phyloP scores from a whole-genome alignment of 2,888 invertebrate genomes.

The Leucophora obtusa region DNA sequence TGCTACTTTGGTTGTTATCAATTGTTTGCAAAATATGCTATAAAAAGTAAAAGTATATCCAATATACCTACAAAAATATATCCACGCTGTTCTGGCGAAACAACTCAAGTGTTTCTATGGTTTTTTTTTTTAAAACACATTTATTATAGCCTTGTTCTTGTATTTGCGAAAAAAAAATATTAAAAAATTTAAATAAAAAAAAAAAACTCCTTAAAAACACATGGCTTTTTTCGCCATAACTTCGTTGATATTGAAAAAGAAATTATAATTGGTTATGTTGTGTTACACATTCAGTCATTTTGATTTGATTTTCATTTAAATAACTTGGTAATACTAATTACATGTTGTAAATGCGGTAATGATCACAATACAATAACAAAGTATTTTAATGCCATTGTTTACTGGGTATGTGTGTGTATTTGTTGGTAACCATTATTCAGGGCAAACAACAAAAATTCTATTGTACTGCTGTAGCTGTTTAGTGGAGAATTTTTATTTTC shows the following conservation, averaged over 20 bases:
- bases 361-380: slow-evolving; percentile 37
- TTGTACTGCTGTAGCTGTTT: neutral
- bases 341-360: neutral
- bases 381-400: slow-evolving; percentile 22
- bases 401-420: neutral
- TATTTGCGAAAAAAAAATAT: too few relatives aligned
- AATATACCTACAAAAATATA: neutral
- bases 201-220: too few relatives aligned
- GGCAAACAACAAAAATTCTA: neutral
- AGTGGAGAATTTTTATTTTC: neutral
- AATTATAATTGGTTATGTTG: slow-evolving; percentile 21
- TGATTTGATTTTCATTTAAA: slow-evolving; percentile 13
- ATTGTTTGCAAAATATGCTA: neutral
- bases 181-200: too few relatives aligned
- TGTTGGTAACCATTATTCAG: neutral
- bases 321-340: slow-evolving; percentile 8
- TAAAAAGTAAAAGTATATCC: neutral
- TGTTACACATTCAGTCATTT: slow-evolving; percentile 15
- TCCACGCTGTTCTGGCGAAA: too few relatives aligned
- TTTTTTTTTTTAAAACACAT: too few relatives aligned
- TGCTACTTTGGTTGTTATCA: neutral
- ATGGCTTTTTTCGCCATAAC: too few relatives aligned
- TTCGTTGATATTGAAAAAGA: neutral
- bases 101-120: too few relatives aligned
- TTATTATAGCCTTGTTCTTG: too few relatives aligned